Evolutionary conservation across 64 coral and sea anemone species (phyloP).

Genomic region (Trachythela sp.): DNA sequence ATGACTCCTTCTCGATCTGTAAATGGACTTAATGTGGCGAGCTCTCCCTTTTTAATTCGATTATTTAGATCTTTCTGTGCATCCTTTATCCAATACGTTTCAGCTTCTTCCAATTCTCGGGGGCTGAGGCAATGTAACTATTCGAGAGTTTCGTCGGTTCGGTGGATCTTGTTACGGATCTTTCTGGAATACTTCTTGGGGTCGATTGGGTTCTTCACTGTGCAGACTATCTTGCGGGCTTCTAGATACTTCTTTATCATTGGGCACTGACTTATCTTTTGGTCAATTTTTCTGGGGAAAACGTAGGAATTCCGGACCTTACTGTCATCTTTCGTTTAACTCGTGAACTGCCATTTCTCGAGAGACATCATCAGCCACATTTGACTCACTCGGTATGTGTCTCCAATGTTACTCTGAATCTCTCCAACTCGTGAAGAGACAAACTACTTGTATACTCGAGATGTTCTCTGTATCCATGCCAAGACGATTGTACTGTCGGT

Average conservation of each 20-base stretch:
- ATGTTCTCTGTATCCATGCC: not conserved
- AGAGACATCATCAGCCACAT: slow-evolving; percentile 5
- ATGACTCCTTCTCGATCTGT: not conserved
- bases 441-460: not conserved
- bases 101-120: not conserved
- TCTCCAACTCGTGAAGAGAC: not conserved
- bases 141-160: not conserved
- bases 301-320: not conserved
- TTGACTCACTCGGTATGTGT: not conserved
- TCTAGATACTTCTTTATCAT: not conserved
- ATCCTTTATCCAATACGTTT: not conserved
- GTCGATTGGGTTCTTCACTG: not conserved
- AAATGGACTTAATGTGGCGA: not conserved
- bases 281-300: not conserved
- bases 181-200: not conserved
- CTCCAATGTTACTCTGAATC: slow-evolving; percentile 15
- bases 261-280: not conserved
- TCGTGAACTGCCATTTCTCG: not conserved
- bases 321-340: not conserved
- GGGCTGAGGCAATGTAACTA: not conserved
- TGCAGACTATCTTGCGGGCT: not conserved
- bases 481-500: not conserved
- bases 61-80: not conserved
- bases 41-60: not conserved
- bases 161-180: not conserved